Base-by-base conservation (phyloP, 2,797 vertebrate species). In the Pseudochaenichthys georgianus region DNA sequence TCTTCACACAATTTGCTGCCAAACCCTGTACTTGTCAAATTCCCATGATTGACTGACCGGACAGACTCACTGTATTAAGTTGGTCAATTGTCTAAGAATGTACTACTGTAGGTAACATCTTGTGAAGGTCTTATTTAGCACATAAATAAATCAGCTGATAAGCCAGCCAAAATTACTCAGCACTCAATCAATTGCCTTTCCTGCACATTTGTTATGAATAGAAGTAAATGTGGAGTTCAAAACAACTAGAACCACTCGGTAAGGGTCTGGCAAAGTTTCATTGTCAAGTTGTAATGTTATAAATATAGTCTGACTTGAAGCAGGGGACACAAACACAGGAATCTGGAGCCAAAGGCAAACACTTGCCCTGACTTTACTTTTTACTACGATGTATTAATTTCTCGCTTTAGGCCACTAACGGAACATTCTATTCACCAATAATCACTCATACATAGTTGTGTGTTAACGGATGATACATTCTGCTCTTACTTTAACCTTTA, bases 371-470 rank as follows among this genome's bases (percentile, higher is more conserved):
- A 77, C 13, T 43, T 48, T 45, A 47, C 17, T 43, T 50, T 71
- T 34, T 31, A 62, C 31, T 58, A 54, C 54, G 23, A 10, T 23
- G 13, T 13, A 28, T 77, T 50, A 73, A 72, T 42, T n/a, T 81
- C 57, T 28, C 62, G 38, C 38, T 42, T 42, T 41, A n/a, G 3
- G 3, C 4, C 34, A 6, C 63, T 46, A 11, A 57, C 61, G 66
- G 10, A 69, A 61, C 41, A 38, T 54, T 72, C 45, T 47, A 45
- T 61, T 70, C 41, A 61, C 9, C 9, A 23, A 63, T 38, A 72
- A 64, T 76, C 31, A 71, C 63, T 34, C 9, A 73, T 83, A 60
- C 53, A 60, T 71, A 47, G 55, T 57, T 69, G 50, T 12, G 0
- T 63, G 19, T 68, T 42, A 64, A 64, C 51, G 45, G 47, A 78